Percentiles rank a stretch among this genome's conserved stretches.
phyloP scores from a whole-genome alignment of 1,140 invertebrate genomes.

The Ostrea denselamellosa region DNA sequence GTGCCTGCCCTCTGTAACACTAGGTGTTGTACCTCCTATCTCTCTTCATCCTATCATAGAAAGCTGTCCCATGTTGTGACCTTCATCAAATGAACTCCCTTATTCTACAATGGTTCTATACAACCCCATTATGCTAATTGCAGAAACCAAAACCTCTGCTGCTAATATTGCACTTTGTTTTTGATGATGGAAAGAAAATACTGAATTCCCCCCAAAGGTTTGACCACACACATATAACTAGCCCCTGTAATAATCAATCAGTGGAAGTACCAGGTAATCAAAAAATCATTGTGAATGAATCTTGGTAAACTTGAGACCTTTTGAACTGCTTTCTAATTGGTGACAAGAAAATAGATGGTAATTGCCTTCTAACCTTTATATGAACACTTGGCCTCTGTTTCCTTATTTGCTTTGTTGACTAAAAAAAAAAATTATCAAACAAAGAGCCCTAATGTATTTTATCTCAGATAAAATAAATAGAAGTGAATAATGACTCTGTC shows the following conservation, averaged over 20 bases:
- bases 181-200: not conserved
- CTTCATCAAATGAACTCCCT: not conserved
- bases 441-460: conserved; percentile 1
- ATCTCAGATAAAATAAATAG: conserved; percentile 19
- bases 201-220: not conserved
- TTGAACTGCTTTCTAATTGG: conserved; percentile 20
- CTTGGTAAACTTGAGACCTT: not conserved
- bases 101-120: not conserved
- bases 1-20: not conserved
- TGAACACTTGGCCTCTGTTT: conserved; percentile 1
- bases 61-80: not conserved
- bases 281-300: conserved; percentile 9
- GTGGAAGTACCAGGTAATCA: not conserved
- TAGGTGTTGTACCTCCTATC: not conserved
- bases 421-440: not conserved
- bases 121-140: not conserved
- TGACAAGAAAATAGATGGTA: not conserved
- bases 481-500: not conserved
- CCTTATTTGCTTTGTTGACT: conserved; percentile 7
- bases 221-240: conserved; percentile 6
- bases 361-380: conserved; percentile 26
- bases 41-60: not conserved
- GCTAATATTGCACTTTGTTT: not conserved
- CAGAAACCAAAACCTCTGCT: not conserved
- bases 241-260: not conserved